These are phyloP conservation scores for Nemopilema nomurai DNA, from an alignment of 30 jellyfish, hydroid and myxozoan genomes.

Conservation along the genomic window DNA sequence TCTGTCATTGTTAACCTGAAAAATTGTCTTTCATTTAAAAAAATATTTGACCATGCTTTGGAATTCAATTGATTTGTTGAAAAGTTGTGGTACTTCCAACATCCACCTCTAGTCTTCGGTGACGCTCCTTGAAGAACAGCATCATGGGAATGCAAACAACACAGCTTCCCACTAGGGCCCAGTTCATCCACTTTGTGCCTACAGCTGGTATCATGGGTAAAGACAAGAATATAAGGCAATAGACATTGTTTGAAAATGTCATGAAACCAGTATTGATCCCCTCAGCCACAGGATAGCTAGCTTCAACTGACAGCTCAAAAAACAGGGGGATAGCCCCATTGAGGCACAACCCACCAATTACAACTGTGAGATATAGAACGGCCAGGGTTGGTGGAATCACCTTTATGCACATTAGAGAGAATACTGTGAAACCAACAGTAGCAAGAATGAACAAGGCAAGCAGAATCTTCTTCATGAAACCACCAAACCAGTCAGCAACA, in stretches of 20 bases:
- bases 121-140: constrained; percentile 91
- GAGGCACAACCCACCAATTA: constrained; percentile 91
- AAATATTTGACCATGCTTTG: background rate
- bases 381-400: constrained; percentile 84
- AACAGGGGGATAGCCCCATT: constrained; percentile 98
- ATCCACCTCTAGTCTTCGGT: constrained; percentile 87
- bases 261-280: constrained; percentile 98
- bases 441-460: constrained; percentile 79
- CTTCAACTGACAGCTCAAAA: constrained; percentile 97
- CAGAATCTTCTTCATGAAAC: constrained; percentile 80
- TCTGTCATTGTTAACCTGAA: no score
- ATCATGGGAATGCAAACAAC: constrained; percentile 89
- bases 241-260: constrained; percentile 96
- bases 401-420: constrained; percentile 80
- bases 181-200: constrained; percentile 96
- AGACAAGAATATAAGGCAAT: constrained; percentile 87
- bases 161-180: constrained; percentile 96
- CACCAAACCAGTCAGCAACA: constrained; percentile 96
- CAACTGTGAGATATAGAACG: constrained; percentile 78
- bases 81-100: constrained; percentile 45
- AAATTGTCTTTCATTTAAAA: no score
- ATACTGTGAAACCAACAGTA: constrained; percentile 83
- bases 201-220: constrained; percentile 92
- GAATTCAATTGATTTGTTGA: constrained; percentile 1
- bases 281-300: constrained; percentile 99